Evolutionary conservation across 2,113 vertebrate species (phyloP).

Genomic region (Ceuthmochares aereus): DNA sequence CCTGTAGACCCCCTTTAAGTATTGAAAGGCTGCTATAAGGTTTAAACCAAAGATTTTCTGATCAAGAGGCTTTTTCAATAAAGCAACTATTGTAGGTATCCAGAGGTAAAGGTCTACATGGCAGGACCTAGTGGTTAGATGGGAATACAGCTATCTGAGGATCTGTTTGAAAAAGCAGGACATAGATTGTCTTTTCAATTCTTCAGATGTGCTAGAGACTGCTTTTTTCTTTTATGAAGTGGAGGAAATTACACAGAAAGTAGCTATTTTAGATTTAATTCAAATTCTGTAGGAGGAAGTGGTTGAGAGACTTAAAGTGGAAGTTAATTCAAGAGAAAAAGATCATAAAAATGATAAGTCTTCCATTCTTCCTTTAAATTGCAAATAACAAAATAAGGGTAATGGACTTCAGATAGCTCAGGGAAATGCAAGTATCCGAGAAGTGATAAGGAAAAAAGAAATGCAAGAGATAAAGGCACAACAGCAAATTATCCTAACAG

Average conservation of each 20-base stretch:
- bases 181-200: background rate
- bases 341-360: slow-evolving; percentile 54
- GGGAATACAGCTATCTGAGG: background rate
- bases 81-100: background rate
- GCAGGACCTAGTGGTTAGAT: background rate
- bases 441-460: slow-evolving; percentile 44
- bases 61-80: background rate
- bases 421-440: slow-evolving; percentile 19
- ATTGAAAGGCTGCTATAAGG: background rate
- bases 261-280: slow-evolving; percentile 28
- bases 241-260: slow-evolving; percentile 40
- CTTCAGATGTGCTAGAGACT: background rate
- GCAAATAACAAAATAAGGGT: slow-evolving; percentile 54
- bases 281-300: slow-evolving; percentile 21
- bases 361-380: slow-evolving; percentile 43
- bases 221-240: background rate
- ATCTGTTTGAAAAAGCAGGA: background rate
- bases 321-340: slow-evolving; percentile 61
- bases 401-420: slow-evolving; percentile 58
- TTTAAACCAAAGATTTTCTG: background rate
- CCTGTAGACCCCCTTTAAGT: too few relatives aligned
- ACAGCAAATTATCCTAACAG: slow-evolving; percentile 14
- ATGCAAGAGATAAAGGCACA: slow-evolving; percentile 27
- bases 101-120: background rate
- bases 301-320: slow-evolving; percentile 39